These are phyloP conservation scores for Streptopelia turtur DNA, from an alignment of 2,797 vertebrate species.

Conservation along the genomic window DNA sequence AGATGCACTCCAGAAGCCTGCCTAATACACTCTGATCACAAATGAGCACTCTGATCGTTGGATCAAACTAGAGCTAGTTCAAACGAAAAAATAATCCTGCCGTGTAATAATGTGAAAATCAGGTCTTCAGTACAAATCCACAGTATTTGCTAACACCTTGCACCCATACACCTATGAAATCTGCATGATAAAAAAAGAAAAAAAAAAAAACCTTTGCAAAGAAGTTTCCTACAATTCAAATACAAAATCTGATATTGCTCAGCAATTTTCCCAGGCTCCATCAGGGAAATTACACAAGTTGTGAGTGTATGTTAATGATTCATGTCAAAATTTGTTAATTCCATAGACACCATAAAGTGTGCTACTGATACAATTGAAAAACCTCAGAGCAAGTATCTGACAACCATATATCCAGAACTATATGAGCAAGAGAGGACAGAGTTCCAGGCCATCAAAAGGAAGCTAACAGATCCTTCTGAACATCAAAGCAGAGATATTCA, in stretches of 20 bases:
- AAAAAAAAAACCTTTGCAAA: background rate
- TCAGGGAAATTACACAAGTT: background rate
- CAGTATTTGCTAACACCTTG: background rate
- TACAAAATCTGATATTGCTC: background rate
- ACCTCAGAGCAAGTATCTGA: background rate
- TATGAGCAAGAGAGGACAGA: background rate
- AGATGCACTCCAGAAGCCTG: background rate
- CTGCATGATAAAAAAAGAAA: background rate
- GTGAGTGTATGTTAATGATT: background rate
- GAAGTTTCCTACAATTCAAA: background rate
- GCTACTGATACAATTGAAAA: background rate
- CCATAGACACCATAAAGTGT: background rate
- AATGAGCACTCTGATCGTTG: background rate
- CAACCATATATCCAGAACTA: background rate
- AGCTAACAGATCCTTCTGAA: background rate
- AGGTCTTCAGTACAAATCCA: background rate
- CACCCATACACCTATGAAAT: background rate
- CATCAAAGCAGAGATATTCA: background rate
- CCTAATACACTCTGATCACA: background rate
- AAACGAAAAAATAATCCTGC: background rate
- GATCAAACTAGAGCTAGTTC: background rate
- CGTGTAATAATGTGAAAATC: background rate
- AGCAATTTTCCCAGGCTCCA: background rate
- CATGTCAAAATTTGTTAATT: background rate
- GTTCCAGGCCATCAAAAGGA: background rate